Conservation (phyloP, 2,113 vertebrate species). For the Lagenorhynchus albirostris region DNA sequence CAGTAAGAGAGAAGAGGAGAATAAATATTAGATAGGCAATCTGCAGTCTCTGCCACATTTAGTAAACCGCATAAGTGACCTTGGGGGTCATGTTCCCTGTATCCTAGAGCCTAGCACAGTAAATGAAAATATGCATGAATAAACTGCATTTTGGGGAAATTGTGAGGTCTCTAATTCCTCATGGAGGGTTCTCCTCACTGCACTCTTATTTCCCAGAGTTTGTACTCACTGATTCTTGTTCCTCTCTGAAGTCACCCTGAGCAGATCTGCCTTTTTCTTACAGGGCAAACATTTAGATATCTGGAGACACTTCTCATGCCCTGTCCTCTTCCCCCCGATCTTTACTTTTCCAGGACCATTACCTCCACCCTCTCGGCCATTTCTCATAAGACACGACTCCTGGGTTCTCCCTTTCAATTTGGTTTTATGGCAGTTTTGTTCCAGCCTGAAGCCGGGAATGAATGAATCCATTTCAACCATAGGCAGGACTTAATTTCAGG, state of each 20-base stretch:
- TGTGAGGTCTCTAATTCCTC: neutral
- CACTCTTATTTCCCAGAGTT: conserved; percentile 12
- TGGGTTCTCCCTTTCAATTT: neutral
- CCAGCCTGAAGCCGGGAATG: neutral
- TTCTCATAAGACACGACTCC: neutral
- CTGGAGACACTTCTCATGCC: neutral
- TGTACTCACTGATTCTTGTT: neutral
- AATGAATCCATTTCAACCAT: neutral
- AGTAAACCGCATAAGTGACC: neutral
- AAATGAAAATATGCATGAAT: neutral
- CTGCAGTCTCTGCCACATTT: neutral
- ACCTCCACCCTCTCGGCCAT: neutral
- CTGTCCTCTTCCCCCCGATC: neutral
- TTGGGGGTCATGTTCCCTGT: neutral
- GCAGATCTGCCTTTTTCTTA: neutral
- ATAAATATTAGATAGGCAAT: neutral
- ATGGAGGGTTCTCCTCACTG: neutral
- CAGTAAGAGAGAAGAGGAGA: neutral
- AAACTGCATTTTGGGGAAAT: neutral
- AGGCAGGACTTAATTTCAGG: neutral
- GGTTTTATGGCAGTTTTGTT: neutral
- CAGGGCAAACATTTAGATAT: neutral
- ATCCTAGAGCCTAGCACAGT: neutral
- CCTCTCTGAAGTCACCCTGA: neutral
- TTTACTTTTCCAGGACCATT: neutral